Conservation (phyloP, 2,113 vertebrate genomes). For the Hassar affinis region DNA sequence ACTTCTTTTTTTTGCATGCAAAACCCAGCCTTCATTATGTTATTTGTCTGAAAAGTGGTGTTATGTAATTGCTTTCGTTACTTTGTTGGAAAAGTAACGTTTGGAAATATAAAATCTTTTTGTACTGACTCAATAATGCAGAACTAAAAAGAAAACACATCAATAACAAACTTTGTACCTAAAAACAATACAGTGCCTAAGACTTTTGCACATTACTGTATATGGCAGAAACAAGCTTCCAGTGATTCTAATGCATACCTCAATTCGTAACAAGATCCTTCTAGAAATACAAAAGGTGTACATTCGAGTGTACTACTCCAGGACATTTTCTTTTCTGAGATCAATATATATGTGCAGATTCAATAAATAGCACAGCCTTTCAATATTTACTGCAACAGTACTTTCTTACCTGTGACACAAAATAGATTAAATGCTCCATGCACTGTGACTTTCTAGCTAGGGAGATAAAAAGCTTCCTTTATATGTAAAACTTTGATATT, state of each 20-base stretch:
- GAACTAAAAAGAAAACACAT: too few relatives aligned
- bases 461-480: constrained; percentile 41
- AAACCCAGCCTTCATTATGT: too few relatives aligned
- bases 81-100: too few relatives aligned
- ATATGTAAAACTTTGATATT: constrained; percentile 21
- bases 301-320: neutral
- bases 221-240: neutral
- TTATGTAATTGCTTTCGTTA: too few relatives aligned
- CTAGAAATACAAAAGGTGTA: neutral
- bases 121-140: too few relatives aligned
- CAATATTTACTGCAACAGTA: constrained; percentile 8
- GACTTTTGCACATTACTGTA: too few relatives aligned
- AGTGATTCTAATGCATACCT: too few relatives aligned
- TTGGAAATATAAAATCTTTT: too few relatives aligned
- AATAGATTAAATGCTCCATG: constrained; percentile 36
- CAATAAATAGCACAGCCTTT: neutral
- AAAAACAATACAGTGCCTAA: too few relatives aligned
- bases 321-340: constrained; percentile 8
- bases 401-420: constrained; percentile 4
- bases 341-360: neutral
- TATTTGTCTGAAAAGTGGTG: too few relatives aligned
- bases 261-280: neutral
- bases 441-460: constrained; percentile 27
- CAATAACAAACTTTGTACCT: too few relatives aligned
- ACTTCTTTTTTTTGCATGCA: too few relatives aligned